These are phyloP conservation scores for Oscheius onirici DNA, from an alignment of 2,888 invertebrate species.

Conservation along the genomic window DNA sequence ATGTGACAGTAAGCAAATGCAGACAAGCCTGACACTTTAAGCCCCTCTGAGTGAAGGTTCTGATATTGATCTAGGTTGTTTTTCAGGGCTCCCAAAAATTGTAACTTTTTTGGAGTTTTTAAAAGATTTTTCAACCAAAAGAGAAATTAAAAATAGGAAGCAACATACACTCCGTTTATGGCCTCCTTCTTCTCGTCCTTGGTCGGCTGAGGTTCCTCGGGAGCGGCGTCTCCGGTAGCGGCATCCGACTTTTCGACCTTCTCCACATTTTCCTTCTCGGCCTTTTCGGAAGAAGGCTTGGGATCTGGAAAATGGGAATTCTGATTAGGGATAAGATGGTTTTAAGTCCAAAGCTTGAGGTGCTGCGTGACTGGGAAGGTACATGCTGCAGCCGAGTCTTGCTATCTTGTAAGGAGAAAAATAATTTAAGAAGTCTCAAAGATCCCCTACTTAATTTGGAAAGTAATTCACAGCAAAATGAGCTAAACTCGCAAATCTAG, in stretches of 20 bases:
- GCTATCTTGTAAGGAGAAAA: too few species aligned
- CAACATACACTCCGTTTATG: constrained; percentile 3
- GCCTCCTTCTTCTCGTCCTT: constrained; percentile 2
- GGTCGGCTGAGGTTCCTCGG: constrained; percentile 9
- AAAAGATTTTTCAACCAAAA: constrained; percentile 9
- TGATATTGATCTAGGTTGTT: constrained; percentile 4
- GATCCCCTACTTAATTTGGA: too few species aligned
- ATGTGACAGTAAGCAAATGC: not conserved
- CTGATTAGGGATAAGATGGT: too few species aligned
- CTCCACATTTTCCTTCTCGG: constrained; percentile 26
- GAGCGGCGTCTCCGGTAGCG: constrained; percentile 12
- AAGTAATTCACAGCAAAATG: too few species aligned
- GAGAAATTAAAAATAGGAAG: not conserved
- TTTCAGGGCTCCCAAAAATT: not conserved
- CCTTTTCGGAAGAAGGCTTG: not conserved
- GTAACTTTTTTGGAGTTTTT: not conserved
- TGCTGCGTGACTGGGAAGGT: too few species aligned
- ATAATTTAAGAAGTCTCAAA: too few species aligned
- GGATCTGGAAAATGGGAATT: not conserved
- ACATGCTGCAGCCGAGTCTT: too few species aligned
- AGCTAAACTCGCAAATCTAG: too few species aligned
- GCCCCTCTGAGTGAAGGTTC: constrained; percentile 17
- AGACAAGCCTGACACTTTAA: not conserved
- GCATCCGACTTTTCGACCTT: constrained; percentile 39
- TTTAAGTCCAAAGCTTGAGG: too few species aligned